Percentiles rank a stretch among this genome's conserved stretches.
Evolutionary conservation across 2,113 vertebrate species (phyloP).

Genomic region (Oncorhynchus gorbuscha): DNA sequence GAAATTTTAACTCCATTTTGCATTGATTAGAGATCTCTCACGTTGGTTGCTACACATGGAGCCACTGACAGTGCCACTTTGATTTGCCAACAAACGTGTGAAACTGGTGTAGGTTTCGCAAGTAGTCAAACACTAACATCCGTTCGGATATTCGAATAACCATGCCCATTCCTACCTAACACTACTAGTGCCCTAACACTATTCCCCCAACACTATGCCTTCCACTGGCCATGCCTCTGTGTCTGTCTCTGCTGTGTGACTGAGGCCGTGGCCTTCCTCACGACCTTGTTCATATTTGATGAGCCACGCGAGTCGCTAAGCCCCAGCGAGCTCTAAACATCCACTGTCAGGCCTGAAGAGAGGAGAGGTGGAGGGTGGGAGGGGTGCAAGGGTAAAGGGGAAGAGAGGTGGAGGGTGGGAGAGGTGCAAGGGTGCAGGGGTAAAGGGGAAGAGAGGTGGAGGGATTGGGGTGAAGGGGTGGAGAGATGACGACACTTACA

Average conservation of each 20-base stretch:
- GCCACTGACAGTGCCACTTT: no score
- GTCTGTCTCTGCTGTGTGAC: constrained; percentile 6
- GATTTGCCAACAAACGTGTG: no score
- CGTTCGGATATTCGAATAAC: no score
- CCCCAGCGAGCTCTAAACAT: not conserved
- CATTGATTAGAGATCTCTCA: no score
- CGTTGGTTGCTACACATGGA: no score
- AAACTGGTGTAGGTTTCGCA: no score
- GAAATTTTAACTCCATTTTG: no score
- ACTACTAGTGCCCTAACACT: no score
- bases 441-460: constrained; percentile 6
- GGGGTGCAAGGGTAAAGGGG: not conserved
- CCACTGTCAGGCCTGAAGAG: not conserved
- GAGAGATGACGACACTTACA: constrained; percentile 62
- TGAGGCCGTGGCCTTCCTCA: constrained; percentile 8
- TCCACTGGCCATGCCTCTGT: not conserved
- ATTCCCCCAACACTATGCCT: not conserved
- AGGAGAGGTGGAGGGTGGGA: not conserved
- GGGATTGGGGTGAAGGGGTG: constrained; percentile 16
- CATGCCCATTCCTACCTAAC: no score
- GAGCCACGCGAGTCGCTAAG: constrained; percentile 20
- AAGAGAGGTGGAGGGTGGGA: constrained; percentile 10
- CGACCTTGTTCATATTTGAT: constrained; percentile 34
- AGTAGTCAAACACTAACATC: no score
- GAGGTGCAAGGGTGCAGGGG: not conserved